Evolutionary conservation across 2,888 invertebrate genomes (phyloP).

Genomic region (Hydropsyche betteni): DNA sequence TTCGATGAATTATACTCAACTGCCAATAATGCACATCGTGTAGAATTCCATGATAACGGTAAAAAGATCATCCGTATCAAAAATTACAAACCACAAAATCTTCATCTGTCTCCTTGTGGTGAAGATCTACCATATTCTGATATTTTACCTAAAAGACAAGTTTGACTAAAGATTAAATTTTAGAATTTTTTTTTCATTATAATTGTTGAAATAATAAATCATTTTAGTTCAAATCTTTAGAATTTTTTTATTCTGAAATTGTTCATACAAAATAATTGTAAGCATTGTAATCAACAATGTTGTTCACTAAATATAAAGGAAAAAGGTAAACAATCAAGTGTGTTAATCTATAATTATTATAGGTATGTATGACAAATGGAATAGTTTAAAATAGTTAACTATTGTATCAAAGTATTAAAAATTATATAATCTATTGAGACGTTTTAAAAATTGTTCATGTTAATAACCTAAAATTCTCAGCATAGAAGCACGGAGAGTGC

Average conservation of each 20-base stretch:
- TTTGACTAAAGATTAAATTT: not conserved
- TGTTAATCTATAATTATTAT: too few species aligned
- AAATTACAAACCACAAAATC: conserved; percentile 35
- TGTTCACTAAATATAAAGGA: too few species aligned
- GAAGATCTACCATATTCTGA: conserved; percentile 30
- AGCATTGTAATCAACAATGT: not conserved
- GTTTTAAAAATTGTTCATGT: too few species aligned
- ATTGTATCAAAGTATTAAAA: too few species aligned
- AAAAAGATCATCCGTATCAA: conserved; percentile 39
- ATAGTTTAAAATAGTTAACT: too few species aligned
- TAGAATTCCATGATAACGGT: conserved; percentile 54
- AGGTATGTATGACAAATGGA: too few species aligned
- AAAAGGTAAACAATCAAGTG: too few species aligned
- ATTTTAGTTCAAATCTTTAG: not conserved
- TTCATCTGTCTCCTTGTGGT: conserved; percentile 33
- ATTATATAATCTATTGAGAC: too few species aligned
- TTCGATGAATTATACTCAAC: conserved; percentile 58
- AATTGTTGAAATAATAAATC: not conserved
- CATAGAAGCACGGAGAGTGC: too few species aligned
- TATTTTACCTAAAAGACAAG: not conserved
- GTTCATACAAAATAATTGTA: conserved; percentile 29
- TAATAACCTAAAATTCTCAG: too few species aligned
- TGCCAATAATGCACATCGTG: conserved; percentile 57
- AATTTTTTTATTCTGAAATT: conserved; percentile 21
- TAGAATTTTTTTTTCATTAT: not conserved